These are phyloP conservation scores for Pocota personata DNA, from an alignment of 2,888 invertebrate genomes.

Conservation along the genomic window DNA sequence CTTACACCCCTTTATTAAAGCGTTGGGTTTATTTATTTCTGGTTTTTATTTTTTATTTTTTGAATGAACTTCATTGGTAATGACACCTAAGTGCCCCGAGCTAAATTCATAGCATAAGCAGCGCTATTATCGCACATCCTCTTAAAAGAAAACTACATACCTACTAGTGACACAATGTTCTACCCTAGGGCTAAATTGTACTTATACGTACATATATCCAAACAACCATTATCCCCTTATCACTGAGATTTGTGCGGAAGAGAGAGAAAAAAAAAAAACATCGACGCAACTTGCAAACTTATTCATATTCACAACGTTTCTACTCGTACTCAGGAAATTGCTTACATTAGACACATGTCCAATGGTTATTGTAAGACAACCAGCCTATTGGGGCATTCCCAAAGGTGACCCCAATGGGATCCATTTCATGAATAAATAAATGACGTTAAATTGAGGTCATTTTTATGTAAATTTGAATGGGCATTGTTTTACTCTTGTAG, in stretches of 20 bases:
- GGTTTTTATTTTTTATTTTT: neutral
- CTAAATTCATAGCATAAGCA: neutral
- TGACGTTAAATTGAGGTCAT: conserved; percentile 58
- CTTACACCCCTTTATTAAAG: neutral
- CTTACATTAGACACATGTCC: conserved; percentile 60
- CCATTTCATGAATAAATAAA: conserved; percentile 69
- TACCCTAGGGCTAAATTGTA: conserved; percentile 38
- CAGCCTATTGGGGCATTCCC: conserved; percentile 40
- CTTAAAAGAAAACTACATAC: neutral
- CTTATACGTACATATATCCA: conserved; percentile 52
- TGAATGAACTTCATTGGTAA: neutral
- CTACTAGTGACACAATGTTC: neutral
- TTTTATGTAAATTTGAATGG: conserved; percentile 56
- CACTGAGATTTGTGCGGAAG: conserved; percentile 60
- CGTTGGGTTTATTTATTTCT: neutral
- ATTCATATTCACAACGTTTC: conserved; percentile 54
- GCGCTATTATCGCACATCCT: neutral
- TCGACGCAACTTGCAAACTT: conserved; percentile 27
- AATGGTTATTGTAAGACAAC: conserved; percentile 47
- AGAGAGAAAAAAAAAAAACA: neutral
- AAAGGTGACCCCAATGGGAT: conserved; percentile 62
- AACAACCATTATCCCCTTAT: conserved; percentile 68
- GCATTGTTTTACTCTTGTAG: neutral
- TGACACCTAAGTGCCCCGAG: neutral
- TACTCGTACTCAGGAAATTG: conserved; percentile 50